Base-by-base conservation (phyloP, 2,113 vertebrate species). In the Triplophysa siluroides region DNA sequence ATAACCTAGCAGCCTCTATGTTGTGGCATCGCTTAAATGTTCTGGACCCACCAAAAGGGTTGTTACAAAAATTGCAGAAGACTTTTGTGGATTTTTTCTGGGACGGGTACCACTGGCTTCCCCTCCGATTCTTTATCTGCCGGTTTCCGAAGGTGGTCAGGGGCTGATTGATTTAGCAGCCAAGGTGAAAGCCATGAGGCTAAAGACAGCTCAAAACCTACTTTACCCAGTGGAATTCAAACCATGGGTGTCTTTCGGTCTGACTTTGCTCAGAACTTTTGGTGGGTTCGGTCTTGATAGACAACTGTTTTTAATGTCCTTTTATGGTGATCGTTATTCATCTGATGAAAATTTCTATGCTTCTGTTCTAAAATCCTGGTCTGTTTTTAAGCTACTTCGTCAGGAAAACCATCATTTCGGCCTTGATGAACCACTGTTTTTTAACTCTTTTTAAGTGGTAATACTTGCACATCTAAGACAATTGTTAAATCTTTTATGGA, bases 221-320 rank as follows among this genome's bases (percentile, higher is more conserved):
- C 64, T 66, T 5, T 66, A 66, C 10, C 33, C 64, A 11, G 19
- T 12, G 1, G 64, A 7, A 6, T 0, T 6, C 38, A 66, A 12
- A 38, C 64, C 64, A 41, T 66, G 33, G 54, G n/a, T 58, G 16
- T 58, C 54, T 1, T n/a, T 58, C 8, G 54, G 19, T 8, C 8
- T 58, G 6, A 33, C 33, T 38, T 43, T 66, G 64, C 33, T 66
- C 19, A 66, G 63, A 65, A 38, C 63, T 38, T 65, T 65, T 65
- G 29, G 63, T 65, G 63, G 33, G 0, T 66, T 66, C 16, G 7
- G 26, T 10, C 16, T 8, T 26, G 38, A n/a, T n/a, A 64, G 16
- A 14, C 62, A 64, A 1, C 1, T 65, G 33, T 65, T 65, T 19
- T 65, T 65, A 41, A 65, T 65, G 63, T 65, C 33, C 4, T 21